Conservation (phyloP, 2,797 vertebrate species). For the Setipinna tenuifilis region DNA sequence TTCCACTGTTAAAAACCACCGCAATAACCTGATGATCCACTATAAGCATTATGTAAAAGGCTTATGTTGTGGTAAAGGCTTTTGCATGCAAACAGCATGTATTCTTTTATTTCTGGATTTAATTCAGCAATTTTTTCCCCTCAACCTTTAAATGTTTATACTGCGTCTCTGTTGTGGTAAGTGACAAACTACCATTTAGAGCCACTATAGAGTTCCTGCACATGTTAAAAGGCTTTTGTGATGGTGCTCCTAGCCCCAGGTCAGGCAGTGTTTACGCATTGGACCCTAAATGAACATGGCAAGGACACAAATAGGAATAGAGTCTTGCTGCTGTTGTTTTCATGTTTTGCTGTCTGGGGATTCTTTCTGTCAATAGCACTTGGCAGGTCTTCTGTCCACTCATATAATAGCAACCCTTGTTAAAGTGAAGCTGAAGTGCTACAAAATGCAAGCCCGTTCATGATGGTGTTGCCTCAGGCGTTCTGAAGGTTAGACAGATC, state of each 20-base stretch:
- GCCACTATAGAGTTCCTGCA: not conserved
- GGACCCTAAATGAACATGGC: not conserved
- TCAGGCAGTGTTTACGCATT: not conserved
- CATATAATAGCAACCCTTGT: not conserved
- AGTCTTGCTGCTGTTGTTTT: not conserved
- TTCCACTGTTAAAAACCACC: not conserved
- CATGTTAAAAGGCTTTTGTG: not conserved
- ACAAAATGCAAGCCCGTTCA: not conserved
- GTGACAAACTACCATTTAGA: not conserved
- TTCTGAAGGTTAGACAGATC: not conserved
- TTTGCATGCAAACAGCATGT: not conserved
- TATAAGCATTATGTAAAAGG: not conserved
- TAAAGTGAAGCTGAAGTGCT: not conserved
- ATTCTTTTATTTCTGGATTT: not conserved
- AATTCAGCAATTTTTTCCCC: not conserved
- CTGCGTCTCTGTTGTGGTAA: not conserved
- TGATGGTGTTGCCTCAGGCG: not conserved
- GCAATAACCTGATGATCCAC: not conserved
- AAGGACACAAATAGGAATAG: not conserved
- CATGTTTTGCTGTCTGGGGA: not conserved
- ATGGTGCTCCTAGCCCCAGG: not conserved
- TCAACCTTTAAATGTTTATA: not conserved
- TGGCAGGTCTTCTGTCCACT: conserved; percentile 14
- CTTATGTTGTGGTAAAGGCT: not conserved
- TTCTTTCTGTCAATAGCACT: not conserved